Evolutionary conservation across 2,888 invertebrate species (phyloP).

Genomic region (Ferdinandea cuprea): DNA sequence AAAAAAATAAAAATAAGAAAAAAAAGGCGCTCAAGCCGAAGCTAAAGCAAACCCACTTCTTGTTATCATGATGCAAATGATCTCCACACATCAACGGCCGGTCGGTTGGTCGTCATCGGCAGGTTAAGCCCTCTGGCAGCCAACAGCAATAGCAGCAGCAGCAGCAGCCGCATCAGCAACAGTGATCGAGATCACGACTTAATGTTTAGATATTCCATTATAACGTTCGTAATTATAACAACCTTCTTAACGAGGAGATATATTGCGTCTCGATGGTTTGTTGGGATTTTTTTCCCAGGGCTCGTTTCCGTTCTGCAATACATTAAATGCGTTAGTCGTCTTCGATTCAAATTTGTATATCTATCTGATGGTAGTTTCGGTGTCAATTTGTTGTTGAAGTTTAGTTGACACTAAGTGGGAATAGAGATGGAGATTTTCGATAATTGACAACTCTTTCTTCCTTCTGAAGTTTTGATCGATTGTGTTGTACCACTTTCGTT

Average conservation of each 20-base stretch:
- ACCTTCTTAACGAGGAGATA: conserved; percentile 23
- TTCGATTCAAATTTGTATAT: conserved; percentile 55
- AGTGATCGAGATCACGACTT: conserved; percentile 68
- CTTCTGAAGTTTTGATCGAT: conserved; percentile 9
- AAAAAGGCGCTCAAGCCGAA: conserved; percentile 10
- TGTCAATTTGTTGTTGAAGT: conserved; percentile 56
- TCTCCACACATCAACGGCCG: conserved; percentile 22
- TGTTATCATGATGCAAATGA: conserved; percentile 70
- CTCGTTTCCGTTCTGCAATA: conserved; percentile 54
- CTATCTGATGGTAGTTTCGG: conserved; percentile 43
- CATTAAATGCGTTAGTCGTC: conserved; percentile 16
- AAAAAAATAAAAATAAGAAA: neutral
- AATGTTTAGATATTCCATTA: conserved; percentile 71
- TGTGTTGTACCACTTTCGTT: conserved; percentile 14
- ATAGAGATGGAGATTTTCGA: neutral
- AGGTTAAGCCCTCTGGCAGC: neutral
- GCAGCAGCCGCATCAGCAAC: neutral
- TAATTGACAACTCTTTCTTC: neutral
- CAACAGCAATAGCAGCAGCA: neutral
- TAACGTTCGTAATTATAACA: conserved; percentile 66
- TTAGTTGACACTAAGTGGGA: conserved; percentile 45
- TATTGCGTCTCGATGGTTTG: conserved; percentile 2
- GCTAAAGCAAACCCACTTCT: conserved; percentile 28
- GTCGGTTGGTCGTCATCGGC: too few species aligned
- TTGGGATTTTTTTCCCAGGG: conserved; percentile 60